Evolutionary conservation across 1,140 invertebrate genomes (phyloP).

Genomic region (Drosophila grimshawi): DNA sequence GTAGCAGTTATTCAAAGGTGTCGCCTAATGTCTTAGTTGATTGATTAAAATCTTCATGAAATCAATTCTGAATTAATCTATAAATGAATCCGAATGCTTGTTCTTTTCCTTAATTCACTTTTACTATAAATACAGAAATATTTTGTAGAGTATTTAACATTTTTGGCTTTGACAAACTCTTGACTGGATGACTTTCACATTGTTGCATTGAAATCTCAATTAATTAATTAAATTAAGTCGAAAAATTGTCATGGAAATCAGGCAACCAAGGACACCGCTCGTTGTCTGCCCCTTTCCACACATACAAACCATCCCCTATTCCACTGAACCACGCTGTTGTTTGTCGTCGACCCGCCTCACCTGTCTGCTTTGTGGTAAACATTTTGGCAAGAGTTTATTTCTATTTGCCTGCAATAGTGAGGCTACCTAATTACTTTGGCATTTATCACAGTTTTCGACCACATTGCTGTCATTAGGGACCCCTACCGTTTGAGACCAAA

Average conservation of each 20-base stretch:
- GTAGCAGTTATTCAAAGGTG: background rate
- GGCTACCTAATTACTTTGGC: slow-evolving; percentile 59
- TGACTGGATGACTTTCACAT: slow-evolving; percentile 8
- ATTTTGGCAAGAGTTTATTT: slow-evolving; percentile 30
- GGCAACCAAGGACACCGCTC: slow-evolving; percentile 32
- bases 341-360: background rate
- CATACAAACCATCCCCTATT: too few species aligned
- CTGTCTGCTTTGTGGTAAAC: background rate
- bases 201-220: slow-evolving; percentile 48
- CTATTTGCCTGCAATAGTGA: slow-evolving; percentile 31
- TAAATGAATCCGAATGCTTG: too few species aligned
- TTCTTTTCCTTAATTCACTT: too few species aligned
- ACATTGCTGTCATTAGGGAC: slow-evolving; percentile 9
- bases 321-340: background rate
- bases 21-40: background rate
- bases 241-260: slow-evolving; percentile 48
- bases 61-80: too few species aligned
- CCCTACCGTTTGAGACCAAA: slow-evolving; percentile 9
- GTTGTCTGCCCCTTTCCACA: background rate
- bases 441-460: slow-evolving; percentile 45
- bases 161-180: background rate
- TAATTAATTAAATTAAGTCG: slow-evolving; percentile 61
- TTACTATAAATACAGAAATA: too few species aligned
- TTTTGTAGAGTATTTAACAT: slow-evolving; percentile 5
- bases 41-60: background rate